Evolutionary conservation across 2,113 vertebrate species (phyloP).

Genomic region (Xenus cinereus): DNA sequence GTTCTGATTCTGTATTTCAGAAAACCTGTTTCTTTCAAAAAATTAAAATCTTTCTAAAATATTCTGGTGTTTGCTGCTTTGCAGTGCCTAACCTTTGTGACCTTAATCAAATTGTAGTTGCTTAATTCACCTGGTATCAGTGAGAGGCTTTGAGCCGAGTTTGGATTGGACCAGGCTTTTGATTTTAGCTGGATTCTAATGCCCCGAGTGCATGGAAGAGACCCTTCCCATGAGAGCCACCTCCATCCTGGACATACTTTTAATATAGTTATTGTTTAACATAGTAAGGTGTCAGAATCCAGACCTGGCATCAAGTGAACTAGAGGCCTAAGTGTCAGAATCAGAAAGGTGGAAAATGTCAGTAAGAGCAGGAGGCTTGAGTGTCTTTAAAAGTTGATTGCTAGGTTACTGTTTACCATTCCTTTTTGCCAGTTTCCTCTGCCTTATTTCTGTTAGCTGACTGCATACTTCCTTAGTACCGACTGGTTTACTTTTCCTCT

Average conservation of each 20-base stretch:
- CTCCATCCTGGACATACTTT: background rate
- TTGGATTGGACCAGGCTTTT: background rate
- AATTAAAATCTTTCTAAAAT: conserved; percentile 68
- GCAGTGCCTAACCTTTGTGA: background rate
- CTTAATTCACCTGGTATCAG: background rate
- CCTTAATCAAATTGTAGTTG: background rate
- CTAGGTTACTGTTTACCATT: background rate
- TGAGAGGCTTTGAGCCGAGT: background rate
- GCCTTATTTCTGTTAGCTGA: background rate
- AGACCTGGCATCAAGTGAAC: background rate
- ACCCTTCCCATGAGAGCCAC: background rate
- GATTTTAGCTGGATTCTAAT: background rate
- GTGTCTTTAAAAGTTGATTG: background rate
- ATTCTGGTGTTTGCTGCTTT: conserved; percentile 36
- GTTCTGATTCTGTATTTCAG: conserved; percentile 44
- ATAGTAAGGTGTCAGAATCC: background rate
- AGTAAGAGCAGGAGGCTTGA: background rate
- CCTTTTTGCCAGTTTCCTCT: background rate
- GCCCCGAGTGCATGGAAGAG: background rate
- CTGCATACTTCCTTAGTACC: background rate
- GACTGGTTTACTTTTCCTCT: background rate
- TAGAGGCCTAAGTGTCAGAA: background rate
- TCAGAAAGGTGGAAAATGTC: background rate
- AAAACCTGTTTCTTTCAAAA: conserved; percentile 47
- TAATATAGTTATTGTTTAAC: background rate